Evolutionary conservation across 2,888 invertebrate genomes (phyloP).

Genomic region (Trichogramma dendrolimi): DNA sequence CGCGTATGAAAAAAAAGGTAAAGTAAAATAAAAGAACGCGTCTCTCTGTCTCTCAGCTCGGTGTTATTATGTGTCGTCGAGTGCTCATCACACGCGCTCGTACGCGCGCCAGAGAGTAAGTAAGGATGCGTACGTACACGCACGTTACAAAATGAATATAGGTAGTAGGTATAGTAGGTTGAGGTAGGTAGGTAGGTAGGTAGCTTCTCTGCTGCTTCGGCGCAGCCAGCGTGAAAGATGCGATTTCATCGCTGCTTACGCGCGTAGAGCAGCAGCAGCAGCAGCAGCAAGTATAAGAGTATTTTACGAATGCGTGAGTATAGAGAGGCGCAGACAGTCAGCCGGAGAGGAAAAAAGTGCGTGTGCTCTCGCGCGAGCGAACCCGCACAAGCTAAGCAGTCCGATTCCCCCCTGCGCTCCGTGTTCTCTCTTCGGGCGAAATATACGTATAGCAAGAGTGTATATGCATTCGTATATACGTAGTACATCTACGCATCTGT

Average conservation of each 20-base stretch:
- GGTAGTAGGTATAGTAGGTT: no score
- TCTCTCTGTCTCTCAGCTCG: constrained; percentile 7
- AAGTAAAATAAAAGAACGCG: not conserved
- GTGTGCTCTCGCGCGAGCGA: not conserved
- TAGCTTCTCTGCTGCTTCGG: not conserved
- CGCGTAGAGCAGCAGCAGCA: constrained; percentile 3
- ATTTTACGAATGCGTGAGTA: constrained; percentile 24
- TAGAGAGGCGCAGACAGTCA: constrained; percentile 20
- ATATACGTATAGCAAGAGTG: constrained; percentile 27
- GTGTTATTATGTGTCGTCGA: not conserved
- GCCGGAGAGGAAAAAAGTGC: constrained; percentile 10
- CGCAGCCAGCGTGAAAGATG: constrained; percentile 35
- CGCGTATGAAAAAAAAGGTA: not conserved
- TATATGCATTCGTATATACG: not conserved
- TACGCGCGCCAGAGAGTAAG: constrained; percentile 10
- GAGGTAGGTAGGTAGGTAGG: no score
- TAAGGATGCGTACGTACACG: constrained; percentile 11
- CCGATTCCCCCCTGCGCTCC: no score
- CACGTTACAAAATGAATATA: no score
- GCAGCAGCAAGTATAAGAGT: constrained; percentile 11
- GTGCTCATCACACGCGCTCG: no score
- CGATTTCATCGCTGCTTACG: constrained; percentile 28
- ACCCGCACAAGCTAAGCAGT: no score
- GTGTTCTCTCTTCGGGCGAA: constrained; percentile 14
- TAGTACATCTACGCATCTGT: constrained; percentile 25